Evolutionary conservation across 1,140 invertebrate genomes (phyloP).

Genomic region (Drosophila melanogaster): DNA sequence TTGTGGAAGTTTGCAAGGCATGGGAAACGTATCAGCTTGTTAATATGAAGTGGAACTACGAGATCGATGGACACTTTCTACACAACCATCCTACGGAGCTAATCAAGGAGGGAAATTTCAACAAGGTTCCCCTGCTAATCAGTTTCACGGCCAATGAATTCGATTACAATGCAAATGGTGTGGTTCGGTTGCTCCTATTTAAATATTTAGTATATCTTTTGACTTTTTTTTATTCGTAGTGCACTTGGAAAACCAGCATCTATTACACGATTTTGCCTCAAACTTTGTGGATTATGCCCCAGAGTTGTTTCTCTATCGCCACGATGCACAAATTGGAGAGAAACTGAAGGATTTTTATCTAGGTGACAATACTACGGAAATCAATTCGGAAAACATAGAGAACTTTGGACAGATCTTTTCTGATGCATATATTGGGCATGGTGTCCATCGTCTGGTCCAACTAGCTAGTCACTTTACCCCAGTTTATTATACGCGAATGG

Average conservation of each 20-base stretch:
- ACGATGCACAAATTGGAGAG: conserved; percentile 13
- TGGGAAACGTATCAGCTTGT: conserved; percentile 67
- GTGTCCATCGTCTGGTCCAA: conserved; percentile 85
- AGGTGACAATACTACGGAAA: conserved; percentile 1
- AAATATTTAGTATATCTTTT: neutral
- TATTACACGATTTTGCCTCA: conserved; percentile 62
- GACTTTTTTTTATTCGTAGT: conserved; percentile 10
- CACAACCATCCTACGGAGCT: conserved; percentile 85
- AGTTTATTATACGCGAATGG: conserved; percentile 86
- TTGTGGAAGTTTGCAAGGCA: conserved; percentile 45
- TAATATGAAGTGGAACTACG: conserved; percentile 80
- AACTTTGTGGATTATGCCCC: conserved; percentile 70
- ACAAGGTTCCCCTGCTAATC: conserved; percentile 88
- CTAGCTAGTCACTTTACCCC: conserved; percentile 83
- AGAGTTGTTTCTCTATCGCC: conserved; percentile 76
- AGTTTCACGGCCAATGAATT: conserved; percentile 88
- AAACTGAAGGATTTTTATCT: conserved; percentile 56
- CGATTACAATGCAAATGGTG: conserved; percentile 86
- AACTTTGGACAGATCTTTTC: conserved; percentile 74
- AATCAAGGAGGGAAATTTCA: conserved; percentile 86
- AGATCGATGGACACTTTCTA: conserved; percentile 64
- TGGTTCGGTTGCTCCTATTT: neutral
- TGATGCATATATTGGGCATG: conserved; percentile 85
- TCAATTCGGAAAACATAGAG: conserved; percentile 43
- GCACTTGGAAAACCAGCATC: conserved; percentile 42